These are phyloP conservation scores for Himalopsyche japonica DNA, from an alignment of 2,888 invertebrate species.

Conservation along the genomic window DNA sequence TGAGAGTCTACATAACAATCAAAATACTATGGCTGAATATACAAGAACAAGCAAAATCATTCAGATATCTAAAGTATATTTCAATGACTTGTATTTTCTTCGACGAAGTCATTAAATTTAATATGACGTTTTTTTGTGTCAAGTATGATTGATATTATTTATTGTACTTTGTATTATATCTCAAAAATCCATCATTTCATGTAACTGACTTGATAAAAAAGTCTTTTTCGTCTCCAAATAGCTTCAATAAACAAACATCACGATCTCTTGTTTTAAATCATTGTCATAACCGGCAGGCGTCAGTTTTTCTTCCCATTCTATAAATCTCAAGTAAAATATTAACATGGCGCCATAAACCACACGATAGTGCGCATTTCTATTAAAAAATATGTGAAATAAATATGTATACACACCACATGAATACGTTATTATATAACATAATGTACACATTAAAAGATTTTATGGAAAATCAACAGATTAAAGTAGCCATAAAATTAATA, in stretches of 20 bases:
- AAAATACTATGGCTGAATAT: too few relatives aligned
- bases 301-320: not conserved
- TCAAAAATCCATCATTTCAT: not conserved
- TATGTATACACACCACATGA: too few relatives aligned
- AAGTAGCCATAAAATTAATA: too few relatives aligned
- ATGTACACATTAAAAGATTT: too few relatives aligned
- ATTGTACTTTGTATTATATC: not conserved
- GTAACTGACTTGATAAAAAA: not conserved
- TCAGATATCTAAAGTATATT: too few relatives aligned
- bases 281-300: not conserved
- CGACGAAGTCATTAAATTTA: too few relatives aligned
- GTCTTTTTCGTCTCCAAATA: not conserved
- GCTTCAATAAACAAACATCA: not conserved
- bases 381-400: too few relatives aligned
- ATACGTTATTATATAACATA: too few relatives aligned
- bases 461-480: too few relatives aligned
- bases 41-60: too few relatives aligned
- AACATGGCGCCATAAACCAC: not conserved
- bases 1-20: too few relatives aligned
- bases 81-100: too few relatives aligned
- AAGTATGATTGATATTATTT: not conserved
- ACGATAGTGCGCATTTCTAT: not conserved
- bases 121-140: not conserved
- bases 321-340: not conserved
- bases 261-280: not conserved